Evolutionary conservation across 2,797 vertebrate genomes (phyloP), one percentile per base, ranked within the genome.

Genomic region (Syncerus caffer): DNA sequence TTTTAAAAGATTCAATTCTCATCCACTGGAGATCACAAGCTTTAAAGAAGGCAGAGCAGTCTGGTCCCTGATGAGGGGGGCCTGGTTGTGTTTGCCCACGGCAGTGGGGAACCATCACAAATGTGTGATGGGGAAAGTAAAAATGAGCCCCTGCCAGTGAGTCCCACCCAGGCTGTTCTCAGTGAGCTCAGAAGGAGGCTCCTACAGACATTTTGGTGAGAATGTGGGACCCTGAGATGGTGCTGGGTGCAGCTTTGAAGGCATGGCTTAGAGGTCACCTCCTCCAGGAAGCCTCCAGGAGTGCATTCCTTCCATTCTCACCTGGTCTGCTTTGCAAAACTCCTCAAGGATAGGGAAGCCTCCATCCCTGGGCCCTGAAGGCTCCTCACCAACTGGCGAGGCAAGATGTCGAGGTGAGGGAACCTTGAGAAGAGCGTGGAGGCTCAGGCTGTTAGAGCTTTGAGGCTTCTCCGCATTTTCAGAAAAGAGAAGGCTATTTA

Each of bases 31-130:
- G 97, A 98, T 96, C 98, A 96, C 97, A 97, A 96, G 98, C 97
- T 98, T 98, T 98, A 98, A 98, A 98, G 98, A 98, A 98, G 97
- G 95, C 91, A 93, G 96, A 98, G 98, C 31, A 76, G 76, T 0
- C 97, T 97, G 87, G 83, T 96, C 85, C 96, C 94, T 87, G 97
- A 94, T 92, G 97, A 92, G 67, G 97, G 98, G 91, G 95, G 64
- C 98, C 91, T 78, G 95, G 96, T 55, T 95, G 16, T 10, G 17
- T 38, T 62, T 76, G 90, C 76, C 64, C 64, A 67, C 64, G 0
- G 86, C 89, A 27, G n/a, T 27, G 94, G 95, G 34, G 31, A 88
- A 89, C 85, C 60, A 45, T 91, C 96, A 95, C 97, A 45, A 38
- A 7, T 5, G 13, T 85, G 31, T 58, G 45, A 57, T 29, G 80